Conservation (phyloP, 2,888 invertebrate species). For the Netelia fuscicornis region DNA sequence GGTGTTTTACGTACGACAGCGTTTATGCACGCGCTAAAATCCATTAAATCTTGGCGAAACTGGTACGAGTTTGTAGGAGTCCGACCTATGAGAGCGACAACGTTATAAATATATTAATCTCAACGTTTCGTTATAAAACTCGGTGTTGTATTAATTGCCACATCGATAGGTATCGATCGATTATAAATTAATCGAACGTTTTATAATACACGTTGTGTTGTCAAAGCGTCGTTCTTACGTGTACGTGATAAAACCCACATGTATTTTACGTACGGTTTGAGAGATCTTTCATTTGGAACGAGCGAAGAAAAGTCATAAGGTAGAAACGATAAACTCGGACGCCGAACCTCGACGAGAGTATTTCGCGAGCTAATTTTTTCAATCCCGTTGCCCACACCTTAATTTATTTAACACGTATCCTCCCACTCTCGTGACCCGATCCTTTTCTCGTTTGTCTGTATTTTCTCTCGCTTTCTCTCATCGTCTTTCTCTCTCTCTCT, state of each 20-base stretch:
- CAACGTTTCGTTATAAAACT: constrained; percentile 35
- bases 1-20: constrained; percentile 13
- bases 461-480: constrained; percentile 16
- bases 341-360: constrained; percentile 21
- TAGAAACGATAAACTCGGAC: neutral
- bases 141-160: constrained; percentile 54
- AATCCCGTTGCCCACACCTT: constrained; percentile 31
- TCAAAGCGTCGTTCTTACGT: too few relatives aligned
- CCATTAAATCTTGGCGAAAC: constrained; percentile 46
- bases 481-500: constrained; percentile 26
- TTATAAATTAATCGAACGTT: constrained; percentile 62
- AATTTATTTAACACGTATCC: constrained; percentile 39
- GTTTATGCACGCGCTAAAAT: neutral
- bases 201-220: constrained; percentile 27
- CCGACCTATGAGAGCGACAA: neutral
- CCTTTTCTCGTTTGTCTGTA: too few relatives aligned
- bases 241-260: too few relatives aligned
- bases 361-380: constrained; percentile 38
- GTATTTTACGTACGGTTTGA: too few relatives aligned
- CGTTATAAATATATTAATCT: constrained; percentile 11
- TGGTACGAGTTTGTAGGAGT: constrained; percentile 53
- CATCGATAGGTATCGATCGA: constrained; percentile 52
- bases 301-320: too few relatives aligned
- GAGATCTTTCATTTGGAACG: too few relatives aligned
- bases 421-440: constrained; percentile 4